phyloP scores from a whole-genome alignment of 2,797 vertebrate genomes.

The Ctenopoma kingsleyae region DNA sequence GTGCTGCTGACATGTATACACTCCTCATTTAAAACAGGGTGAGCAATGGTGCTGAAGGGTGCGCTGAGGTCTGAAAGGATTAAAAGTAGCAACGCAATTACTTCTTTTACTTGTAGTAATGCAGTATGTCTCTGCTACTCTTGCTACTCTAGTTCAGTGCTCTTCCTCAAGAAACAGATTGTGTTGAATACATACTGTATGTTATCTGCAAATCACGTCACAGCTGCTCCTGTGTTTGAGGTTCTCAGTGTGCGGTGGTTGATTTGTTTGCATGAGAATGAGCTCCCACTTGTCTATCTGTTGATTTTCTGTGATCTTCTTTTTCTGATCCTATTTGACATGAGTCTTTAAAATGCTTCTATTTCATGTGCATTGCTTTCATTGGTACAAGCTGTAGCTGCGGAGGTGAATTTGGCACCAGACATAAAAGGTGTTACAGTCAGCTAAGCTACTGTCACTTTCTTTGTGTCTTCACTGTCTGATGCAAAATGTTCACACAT shows the following conservation, averaged over 20 bases:
- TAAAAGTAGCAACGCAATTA: constrained; percentile 19
- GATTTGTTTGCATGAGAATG: constrained; percentile 26
- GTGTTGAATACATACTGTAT: background rate
- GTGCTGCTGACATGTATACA: constrained; percentile 12
- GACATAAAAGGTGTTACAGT: background rate
- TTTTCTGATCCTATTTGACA: background rate
- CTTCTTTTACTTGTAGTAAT: constrained; percentile 31
- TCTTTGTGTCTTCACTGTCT: constrained; percentile 4
- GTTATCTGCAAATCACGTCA: constrained; percentile 10
- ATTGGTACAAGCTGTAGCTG: constrained; percentile 8
- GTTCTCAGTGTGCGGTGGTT: constrained; percentile 2
- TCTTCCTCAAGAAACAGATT: constrained; percentile 26
- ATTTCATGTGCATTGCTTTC: constrained; percentile 23
- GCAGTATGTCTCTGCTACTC: constrained; percentile 21
- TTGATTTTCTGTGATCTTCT: constrained; percentile 17
- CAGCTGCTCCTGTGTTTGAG: constrained; percentile 5
- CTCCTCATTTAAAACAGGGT: constrained; percentile 27
- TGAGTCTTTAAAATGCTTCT: constrained; percentile 15
- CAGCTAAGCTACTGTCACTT: constrained; percentile 3
- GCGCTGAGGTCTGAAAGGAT: constrained; percentile 43
- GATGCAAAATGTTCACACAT: constrained; percentile 24
- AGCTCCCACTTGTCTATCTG: background rate
- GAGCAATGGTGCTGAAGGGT: constrained; percentile 39
- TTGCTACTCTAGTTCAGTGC: constrained; percentile 3
- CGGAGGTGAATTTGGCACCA: background rate